phyloP scores from a whole-genome alignment of 2,888 invertebrate species.

The Limnephilus marmoratus region DNA sequence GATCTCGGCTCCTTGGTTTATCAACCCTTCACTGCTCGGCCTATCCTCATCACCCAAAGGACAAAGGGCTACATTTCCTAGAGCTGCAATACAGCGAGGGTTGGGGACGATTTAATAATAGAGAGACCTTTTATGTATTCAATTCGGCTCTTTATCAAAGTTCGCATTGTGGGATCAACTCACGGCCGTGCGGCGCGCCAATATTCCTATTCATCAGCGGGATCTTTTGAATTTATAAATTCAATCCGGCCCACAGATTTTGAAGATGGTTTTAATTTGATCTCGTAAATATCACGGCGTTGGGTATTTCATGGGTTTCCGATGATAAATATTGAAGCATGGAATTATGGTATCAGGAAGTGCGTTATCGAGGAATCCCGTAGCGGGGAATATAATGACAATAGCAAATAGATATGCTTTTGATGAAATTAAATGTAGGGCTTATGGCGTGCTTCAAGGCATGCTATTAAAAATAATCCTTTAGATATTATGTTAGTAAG shows the following conservation, averaged over 20 bases:
- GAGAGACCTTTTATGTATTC: conserved; percentile 44
- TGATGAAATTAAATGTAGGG: neutral
- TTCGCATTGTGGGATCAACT: conserved; percentile 22
- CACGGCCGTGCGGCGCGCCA: conserved; percentile 9
- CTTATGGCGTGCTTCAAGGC: neutral
- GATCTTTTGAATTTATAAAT: conserved; percentile 34
- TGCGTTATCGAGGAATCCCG: neutral
- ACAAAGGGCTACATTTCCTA: conserved; percentile 17
- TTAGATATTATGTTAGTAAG: neutral
- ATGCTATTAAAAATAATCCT: neutral
- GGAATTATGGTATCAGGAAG: neutral
- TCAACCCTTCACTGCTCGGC: conserved; percentile 11
- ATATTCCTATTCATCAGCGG: conserved; percentile 31
- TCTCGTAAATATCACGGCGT: neutral
- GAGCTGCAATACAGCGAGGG: conserved; percentile 26
- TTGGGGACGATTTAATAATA: conserved; percentile 40
- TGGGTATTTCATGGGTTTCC: neutral
- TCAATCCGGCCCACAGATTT: conserved; percentile 11
- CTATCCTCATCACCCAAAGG: conserved; percentile 29
- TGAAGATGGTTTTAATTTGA: neutral
- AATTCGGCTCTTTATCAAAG: conserved; percentile 40
- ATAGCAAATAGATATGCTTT: neutral
- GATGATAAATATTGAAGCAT: neutral
- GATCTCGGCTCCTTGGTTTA: conserved; percentile 7
- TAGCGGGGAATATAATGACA: neutral